Evolutionary conservation across 2,888 invertebrate species (phyloP).

Genomic region (Diaprepes abbreviatus): DNA sequence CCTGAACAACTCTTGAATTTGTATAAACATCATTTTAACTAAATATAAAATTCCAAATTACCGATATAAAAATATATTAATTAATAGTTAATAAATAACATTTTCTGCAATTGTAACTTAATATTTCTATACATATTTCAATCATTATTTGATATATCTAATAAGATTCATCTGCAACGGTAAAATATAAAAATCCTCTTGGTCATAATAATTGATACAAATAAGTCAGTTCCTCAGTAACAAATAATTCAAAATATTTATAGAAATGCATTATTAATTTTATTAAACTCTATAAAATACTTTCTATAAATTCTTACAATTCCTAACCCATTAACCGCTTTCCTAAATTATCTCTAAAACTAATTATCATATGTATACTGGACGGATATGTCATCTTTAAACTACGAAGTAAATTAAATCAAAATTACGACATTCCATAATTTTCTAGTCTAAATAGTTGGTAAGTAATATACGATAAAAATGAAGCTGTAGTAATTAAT

Average conservation of each 20-base stretch:
- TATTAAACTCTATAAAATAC: too few species aligned
- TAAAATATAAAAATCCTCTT: not conserved
- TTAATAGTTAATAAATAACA: not conserved
- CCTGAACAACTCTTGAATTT: too few species aligned
- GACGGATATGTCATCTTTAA: constrained; percentile 26
- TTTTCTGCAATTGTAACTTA: not conserved
- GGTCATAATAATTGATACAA: too few species aligned
- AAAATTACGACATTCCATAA: not conserved
- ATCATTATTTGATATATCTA: not conserved
- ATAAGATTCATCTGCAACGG: not conserved
- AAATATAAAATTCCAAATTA: not conserved
- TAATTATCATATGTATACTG: constrained; percentile 26
- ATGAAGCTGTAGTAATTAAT: not conserved
- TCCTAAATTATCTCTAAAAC: not conserved
- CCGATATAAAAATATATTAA: constrained; percentile 14
- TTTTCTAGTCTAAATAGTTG: too few species aligned
- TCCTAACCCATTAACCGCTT: constrained; percentile 21
- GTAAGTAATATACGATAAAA: too few species aligned
- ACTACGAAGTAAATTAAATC: not conserved
- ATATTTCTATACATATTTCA: not conserved
- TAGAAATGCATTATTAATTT: not conserved
- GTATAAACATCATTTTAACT: too few species aligned
- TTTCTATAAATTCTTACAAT: constrained; percentile 5
- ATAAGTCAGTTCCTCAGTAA: not conserved
- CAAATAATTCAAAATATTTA: not conserved